Evolutionary conservation across 2,113 vertebrate genomes (phyloP), one percentile per base, ranked within the genome.

Genomic region (Lonchura striata): DNA sequence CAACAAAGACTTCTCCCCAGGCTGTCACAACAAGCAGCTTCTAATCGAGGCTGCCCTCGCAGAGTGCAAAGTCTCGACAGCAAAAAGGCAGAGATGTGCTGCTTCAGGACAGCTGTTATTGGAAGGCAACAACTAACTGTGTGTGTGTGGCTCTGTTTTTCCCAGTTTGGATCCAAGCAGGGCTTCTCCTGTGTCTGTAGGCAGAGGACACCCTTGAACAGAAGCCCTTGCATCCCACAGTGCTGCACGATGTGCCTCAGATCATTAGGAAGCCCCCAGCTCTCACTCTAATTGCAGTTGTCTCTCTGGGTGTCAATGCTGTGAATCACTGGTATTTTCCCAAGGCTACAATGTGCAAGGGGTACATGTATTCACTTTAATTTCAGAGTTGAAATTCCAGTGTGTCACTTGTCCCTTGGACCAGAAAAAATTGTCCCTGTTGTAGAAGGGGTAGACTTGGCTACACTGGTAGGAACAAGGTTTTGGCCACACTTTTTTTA

Each of bases 11-110:
- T 75, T 94, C 59, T 95, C 57, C 60, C 61, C 49, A 21, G 92
- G 81, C 78, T 92, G 81, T 64, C 89, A 83, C 92, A 83, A 91
- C 56, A 78, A 82, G 82, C 64, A 60, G 52, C 79, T 88, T 65
- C 82, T 88, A 66, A 77, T 25, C 0, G 35, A 80, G 90, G 60
- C 66, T 94, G 76, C 59, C 49, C 85, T 94, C 1, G 0, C 79
- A 22, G 71, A 87, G 78, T 30, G 90, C 42, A 25, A 30, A 50
- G 52, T 44, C 64, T 86, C 0, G 3, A 28, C 57, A 83, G 52
- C 61, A 56, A 93, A 82, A 85, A 92, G 88, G 63, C 88, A 82
- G 79, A 88, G 54, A 54, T 37, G 54, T 7, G 25, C 68, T 79
- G 75, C 74, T 82, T 69, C 75, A 35, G 71, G 86, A 53, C 63